Percentiles rank a stretch among this genome's conserved stretches.
These are phyloP conservation scores for Oreortyx pictus DNA, from an alignment of 2,797 vertebrate genomes.

Conservation along the genomic window DNA sequence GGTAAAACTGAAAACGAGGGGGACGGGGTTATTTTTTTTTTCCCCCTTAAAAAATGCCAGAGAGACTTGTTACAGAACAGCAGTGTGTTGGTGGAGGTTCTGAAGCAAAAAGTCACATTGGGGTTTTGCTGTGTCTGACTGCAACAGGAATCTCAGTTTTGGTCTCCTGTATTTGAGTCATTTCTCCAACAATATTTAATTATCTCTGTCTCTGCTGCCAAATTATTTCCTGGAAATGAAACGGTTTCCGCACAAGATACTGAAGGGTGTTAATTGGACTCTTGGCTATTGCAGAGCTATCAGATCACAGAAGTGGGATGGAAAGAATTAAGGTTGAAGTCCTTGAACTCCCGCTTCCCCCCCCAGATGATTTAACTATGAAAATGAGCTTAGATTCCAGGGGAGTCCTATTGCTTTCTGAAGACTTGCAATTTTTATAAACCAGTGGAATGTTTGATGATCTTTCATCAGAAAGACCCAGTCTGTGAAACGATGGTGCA, in stretches of 20 bases:
- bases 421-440: conserved; percentile 12
- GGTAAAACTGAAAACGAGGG: not conserved
- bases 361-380: not conserved
- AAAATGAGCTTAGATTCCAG: not conserved
- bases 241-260: not conserved
- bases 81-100: not conserved
- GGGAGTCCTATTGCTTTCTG: not conserved
- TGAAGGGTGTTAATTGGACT: conserved; percentile 31
- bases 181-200: conserved; percentile 34
- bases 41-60: not conserved
- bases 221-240: conserved; percentile 48
- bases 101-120: not conserved
- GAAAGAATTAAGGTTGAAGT: conserved; percentile 27
- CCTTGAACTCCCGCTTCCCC: not conserved
- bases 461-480: not conserved
- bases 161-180: not conserved
- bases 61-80: not conserved
- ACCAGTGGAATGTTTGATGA: not conserved
- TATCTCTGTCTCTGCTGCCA: conserved; percentile 5
- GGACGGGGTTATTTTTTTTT: not conserved
- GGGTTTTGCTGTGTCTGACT: not conserved
- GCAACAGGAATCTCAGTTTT: not conserved
- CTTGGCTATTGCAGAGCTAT: not conserved
- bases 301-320: not conserved
- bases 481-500: not conserved